phyloP scores from a whole-genome alignment of 1,140 invertebrate species.

The Diploscapter pachys region DNA sequence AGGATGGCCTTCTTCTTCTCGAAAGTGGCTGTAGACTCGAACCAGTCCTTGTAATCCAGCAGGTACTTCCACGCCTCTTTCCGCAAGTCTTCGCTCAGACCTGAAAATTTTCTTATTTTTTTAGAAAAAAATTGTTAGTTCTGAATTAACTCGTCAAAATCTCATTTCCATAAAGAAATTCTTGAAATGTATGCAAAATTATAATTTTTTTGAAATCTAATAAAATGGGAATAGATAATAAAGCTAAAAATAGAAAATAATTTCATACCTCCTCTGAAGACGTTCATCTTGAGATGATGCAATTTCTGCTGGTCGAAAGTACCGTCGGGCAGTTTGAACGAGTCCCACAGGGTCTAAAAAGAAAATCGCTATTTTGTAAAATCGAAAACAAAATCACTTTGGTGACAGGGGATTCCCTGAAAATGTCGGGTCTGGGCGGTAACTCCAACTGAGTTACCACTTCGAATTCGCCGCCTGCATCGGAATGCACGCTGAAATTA shows the following conservation, averaged over 20 bases:
- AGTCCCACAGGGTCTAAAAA: constrained; percentile 27
- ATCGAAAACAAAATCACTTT: background rate
- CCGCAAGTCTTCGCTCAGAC: constrained; percentile 65
- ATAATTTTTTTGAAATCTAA: too few species aligned
- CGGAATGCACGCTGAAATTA: background rate
- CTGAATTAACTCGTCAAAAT: too few species aligned
- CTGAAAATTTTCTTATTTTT: too few species aligned
- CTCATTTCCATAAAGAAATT: too few species aligned
- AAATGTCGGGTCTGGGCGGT: constrained; percentile 37
- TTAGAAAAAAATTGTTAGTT: too few species aligned
- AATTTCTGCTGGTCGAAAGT: constrained; percentile 34
- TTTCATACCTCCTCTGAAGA: constrained; percentile 49
- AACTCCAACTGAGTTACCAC: constrained; percentile 40
- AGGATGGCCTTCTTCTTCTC: constrained; percentile 59
- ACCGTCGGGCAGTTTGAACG: constrained; percentile 32
- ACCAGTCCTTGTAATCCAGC: constrained; percentile 81
- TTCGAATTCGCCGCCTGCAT: constrained; percentile 38
- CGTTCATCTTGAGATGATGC: constrained; percentile 47
- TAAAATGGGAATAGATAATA: background rate
- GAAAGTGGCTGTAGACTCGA: constrained; percentile 73
- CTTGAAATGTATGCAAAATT: too few species aligned
- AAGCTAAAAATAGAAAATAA: constrained; percentile 12
- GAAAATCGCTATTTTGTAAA: background rate
- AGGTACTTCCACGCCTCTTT: constrained; percentile 91
- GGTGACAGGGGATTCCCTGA: constrained; percentile 33